Evolutionary conservation across 2,888 invertebrate genomes (phyloP).

Genomic region (Eudemis profundana): DNA sequence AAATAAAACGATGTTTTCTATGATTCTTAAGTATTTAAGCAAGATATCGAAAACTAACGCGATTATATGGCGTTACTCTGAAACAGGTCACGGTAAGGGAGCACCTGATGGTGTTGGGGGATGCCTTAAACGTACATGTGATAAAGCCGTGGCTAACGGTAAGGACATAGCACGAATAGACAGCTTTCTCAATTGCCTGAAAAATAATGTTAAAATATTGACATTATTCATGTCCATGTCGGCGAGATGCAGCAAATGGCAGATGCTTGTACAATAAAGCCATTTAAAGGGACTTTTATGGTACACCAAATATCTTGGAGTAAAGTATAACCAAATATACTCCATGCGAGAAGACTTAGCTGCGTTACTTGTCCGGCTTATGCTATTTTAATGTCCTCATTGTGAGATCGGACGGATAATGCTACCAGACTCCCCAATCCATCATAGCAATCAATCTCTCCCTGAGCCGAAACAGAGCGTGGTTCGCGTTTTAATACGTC

Average conservation of each 20-base stretch:
- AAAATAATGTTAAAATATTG: conserved; percentile 42
- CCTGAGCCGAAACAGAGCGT: not conserved
- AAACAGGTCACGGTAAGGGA: conserved; percentile 43
- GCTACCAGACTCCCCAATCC: not conserved
- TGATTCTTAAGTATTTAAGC: conserved; percentile 39
- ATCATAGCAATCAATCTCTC: not conserved
- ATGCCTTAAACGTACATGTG: conserved; percentile 38
- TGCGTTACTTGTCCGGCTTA: conserved; percentile 17
- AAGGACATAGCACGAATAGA: conserved; percentile 37
- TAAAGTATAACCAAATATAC: conserved; percentile 19
- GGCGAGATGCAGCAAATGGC: conserved; percentile 40
- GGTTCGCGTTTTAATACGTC: conserved; percentile 4
- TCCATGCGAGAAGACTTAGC: conserved; percentile 24
- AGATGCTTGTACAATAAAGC: conserved; percentile 13
- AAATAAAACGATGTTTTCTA: conserved; percentile 45
- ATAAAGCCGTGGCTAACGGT: conserved; percentile 41
- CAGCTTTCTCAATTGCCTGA: conserved; percentile 38
- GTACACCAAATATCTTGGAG: conserved; percentile 23
- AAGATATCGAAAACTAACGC: conserved; percentile 6
- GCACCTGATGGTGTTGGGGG: conserved; percentile 46
- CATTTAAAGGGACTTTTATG: conserved; percentile 21
- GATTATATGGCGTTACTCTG: not conserved
- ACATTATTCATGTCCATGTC: conserved; percentile 31
- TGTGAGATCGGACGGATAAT: conserved; percentile 17
- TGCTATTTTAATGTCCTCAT: conserved; percentile 19